Percentiles rank a stretch among this genome's conserved stretches.
These are phyloP conservation scores for Liolophura sinensis DNA, from an alignment of 1,140 invertebrate species.

Conservation along the genomic window DNA sequence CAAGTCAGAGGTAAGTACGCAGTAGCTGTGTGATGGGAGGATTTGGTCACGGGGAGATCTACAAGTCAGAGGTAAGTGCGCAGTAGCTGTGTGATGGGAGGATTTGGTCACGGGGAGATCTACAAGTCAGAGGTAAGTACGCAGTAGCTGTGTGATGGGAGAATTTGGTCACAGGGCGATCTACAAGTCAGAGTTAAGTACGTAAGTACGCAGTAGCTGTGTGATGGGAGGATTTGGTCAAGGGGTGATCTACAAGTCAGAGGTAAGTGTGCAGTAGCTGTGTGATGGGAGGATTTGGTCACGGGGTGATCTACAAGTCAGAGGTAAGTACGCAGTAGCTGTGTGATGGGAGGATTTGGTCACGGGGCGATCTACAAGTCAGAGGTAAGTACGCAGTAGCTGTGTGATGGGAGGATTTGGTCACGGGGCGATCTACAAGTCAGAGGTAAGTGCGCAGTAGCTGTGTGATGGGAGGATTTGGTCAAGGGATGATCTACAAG, in stretches of 20 bases:
- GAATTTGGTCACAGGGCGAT: constrained; percentile 92
- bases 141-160: too few species aligned
- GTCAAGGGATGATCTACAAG: constrained; percentile 88
- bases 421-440: constrained; percentile 88
- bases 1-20: constrained; percentile 75
- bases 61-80: constrained; percentile 78
- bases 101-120: constrained; percentile 88
- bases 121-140: constrained; percentile 79
- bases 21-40: too few species aligned
- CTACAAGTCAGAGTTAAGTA: constrained; percentile 78
- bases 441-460: constrained; percentile 70
- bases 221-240: constrained; percentile 91
- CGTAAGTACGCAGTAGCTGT: too few species aligned
- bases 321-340: too few species aligned
- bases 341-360: constrained; percentile 90
- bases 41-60: constrained; percentile 87
- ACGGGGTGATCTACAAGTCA: constrained; percentile 88
- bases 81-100: too few species aligned
- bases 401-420: constrained; percentile 92
- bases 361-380: constrained; percentile 90
- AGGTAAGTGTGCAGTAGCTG: too few species aligned
- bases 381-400: constrained; percentile 66
- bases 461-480: constrained; percentile 93
- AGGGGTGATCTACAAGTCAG: constrained; percentile 87
- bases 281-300: constrained; percentile 90